Evolutionary conservation across 1,140 invertebrate species (phyloP).

Genomic region (Diorhabda sublineata): DNA sequence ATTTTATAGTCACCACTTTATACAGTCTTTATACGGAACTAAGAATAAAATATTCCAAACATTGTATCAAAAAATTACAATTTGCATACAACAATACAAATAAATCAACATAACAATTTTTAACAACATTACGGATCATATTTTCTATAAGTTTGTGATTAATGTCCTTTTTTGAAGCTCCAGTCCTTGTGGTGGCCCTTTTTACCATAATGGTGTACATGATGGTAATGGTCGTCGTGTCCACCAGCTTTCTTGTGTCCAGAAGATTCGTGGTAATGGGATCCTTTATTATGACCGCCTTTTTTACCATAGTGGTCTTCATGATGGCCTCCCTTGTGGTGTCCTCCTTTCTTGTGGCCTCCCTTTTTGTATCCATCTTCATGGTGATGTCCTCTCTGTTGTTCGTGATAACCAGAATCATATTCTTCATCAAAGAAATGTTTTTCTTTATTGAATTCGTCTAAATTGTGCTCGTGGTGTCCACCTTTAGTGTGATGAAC

Average conservation of each 20-base stretch:
- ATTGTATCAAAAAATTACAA: no score
- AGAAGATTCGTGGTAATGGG: conserved; percentile 56
- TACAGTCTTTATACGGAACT: no score
- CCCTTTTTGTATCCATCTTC: conserved; percentile 41
- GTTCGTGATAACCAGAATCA: conserved; percentile 59
- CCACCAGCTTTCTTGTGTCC: conserved; percentile 65
- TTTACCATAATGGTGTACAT: conserved; percentile 61
- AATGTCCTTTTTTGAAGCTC: conserved; percentile 48
- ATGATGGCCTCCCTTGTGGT: no score
- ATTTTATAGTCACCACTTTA: no score
- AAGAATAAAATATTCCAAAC: no score
- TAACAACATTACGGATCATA: no score
- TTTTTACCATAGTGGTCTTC: conserved; percentile 54
- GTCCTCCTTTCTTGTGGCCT: no score
- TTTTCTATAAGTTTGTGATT: no score
- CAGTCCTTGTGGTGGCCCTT: conserved; percentile 66
- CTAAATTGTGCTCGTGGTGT: conserved; percentile 65
- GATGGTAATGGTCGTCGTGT: conserved; percentile 62
- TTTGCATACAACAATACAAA: no score
- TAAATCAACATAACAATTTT: no score
- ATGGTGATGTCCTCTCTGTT: conserved; percentile 58
- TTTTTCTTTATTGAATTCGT: conserved; percentile 69
- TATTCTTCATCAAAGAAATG: conserved; percentile 65
- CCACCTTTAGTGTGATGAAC: conserved; percentile 61
- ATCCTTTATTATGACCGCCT: conserved; percentile 58